phyloP scores from a whole-genome alignment of 2,113 vertebrate species.

The Marcusenius ussheri region DNA sequence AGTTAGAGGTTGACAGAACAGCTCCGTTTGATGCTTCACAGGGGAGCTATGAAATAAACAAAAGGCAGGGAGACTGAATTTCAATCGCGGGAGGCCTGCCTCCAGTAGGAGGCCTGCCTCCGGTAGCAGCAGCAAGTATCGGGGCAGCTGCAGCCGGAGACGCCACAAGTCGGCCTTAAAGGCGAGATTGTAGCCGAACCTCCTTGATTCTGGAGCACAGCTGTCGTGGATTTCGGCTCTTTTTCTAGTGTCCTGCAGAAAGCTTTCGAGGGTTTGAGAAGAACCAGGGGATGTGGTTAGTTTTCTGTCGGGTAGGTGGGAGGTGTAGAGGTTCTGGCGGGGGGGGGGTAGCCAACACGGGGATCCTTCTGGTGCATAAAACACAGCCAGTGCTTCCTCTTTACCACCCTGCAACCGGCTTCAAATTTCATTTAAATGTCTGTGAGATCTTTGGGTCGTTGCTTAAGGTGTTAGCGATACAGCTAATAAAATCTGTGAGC shows the following conservation, averaged over 20 bases:
- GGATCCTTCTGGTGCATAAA: not conserved
- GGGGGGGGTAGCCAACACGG: not conserved
- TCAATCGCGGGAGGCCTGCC: conserved; percentile 65
- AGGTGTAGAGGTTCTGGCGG: not conserved
- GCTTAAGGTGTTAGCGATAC: not conserved
- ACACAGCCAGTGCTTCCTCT: not conserved
- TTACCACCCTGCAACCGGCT: not conserved
- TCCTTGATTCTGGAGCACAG: not conserved
- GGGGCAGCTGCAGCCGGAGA: conserved; percentile 39
- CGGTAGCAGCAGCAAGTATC: conserved; percentile 28
- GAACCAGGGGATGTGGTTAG: not conserved
- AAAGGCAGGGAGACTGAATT: conserved; percentile 79
- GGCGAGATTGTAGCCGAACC: not conserved
- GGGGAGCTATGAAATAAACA: conserved; percentile 80
- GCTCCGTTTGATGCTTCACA: conserved; percentile 79
- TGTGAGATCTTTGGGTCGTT: not conserved
- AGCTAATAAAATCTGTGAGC: not conserved
- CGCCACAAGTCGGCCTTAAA: conserved; percentile 38
- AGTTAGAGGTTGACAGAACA: conserved; percentile 76
- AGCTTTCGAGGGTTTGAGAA: not conserved
- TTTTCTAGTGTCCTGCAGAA: not conserved
- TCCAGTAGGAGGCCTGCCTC: conserved; percentile 43
- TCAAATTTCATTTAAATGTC: not conserved
- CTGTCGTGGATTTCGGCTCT: not conserved
- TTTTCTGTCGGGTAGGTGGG: not conserved